Evolutionary conservation across 2,113 vertebrate species (phyloP), one percentile per base, ranked within the genome.

Genomic region (Gymnogyps californianus): DNA sequence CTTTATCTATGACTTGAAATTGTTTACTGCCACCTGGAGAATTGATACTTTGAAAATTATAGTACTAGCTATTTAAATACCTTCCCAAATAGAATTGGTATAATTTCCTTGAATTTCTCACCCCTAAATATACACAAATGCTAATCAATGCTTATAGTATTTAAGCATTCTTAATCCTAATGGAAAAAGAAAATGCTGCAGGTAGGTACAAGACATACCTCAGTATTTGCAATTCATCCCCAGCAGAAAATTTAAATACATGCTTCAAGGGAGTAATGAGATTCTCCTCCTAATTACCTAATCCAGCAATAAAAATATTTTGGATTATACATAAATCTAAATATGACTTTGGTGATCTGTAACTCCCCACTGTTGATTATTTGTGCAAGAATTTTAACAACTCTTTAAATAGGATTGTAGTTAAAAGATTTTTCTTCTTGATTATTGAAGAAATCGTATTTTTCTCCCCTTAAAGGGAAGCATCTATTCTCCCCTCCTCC

Each of bases 221-320:
- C 61, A 47, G 28, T 83, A 88, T 88, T 94, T 97, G 58, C 57
- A 86, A 46, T 87, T 84, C 51, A 87, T 80, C 76, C 59, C 55
- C 54, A 79, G 61, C 38, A 91, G 76, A 92, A 93, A 79, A 78
- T 91, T 84, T 90, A 94, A 91, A 95, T 90, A 47, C 24, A 8
- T 84, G 67, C 62, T 96, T 80, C 75, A 71, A 83, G 84, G 81
- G 47, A 82, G 75, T 85, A 57, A 77, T 77, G 62, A 52, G 78
- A 66, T 59, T 96, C 78, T 96, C 65, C 76, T 81, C 49, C 67
- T 95, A 70, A 96, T 91, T 95, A 58, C 29, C 89, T 90, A 83
- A 88, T 96, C 79, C 55, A 58, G 36, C 75, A 78, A 59, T 70
- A 76, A 85, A 89, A 91, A 52, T 87, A 40, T 46, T 82, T 83